A percentile compares a stretch with the other conserved stretches of the same genome.
phyloP scores from a whole-genome alignment of 2,888 invertebrate genomes.

The Patella pellucida region DNA sequence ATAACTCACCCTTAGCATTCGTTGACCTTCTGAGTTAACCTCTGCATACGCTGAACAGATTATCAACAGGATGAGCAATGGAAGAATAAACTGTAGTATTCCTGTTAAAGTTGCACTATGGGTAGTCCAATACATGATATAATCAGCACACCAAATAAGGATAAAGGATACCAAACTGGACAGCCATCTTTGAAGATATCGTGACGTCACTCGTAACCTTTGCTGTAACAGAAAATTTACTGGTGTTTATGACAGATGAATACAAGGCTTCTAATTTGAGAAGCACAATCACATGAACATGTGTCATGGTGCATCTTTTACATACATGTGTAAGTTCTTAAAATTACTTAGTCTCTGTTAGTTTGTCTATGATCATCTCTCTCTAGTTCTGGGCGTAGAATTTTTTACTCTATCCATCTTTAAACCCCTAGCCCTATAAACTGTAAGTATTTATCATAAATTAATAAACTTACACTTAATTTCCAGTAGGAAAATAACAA shows the following conservation, averaged over 20 bases:
- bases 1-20: slow-evolving; percentile 66
- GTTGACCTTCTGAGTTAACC: slow-evolving; percentile 71
- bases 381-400: too few relatives aligned
- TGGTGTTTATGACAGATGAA: too few relatives aligned
- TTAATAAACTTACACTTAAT: slow-evolving; percentile 61
- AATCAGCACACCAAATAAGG: slow-evolving; percentile 67
- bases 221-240: slow-evolving; percentile 51
- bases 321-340: too few relatives aligned
- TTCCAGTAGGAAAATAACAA: slow-evolving; percentile 71
- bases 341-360: too few relatives aligned
- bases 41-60: slow-evolving; percentile 72
- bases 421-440: too few relatives aligned
- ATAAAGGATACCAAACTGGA: slow-evolving; percentile 69
- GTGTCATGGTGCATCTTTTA: not conserved
- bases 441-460: too few relatives aligned
- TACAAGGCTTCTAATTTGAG: too few relatives aligned
- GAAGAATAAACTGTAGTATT: slow-evolving; percentile 68
- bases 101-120: slow-evolving; percentile 64
- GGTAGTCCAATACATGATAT: slow-evolving; percentile 70
- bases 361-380: too few relatives aligned
- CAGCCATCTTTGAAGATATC: slow-evolving; percentile 71
- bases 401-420: too few relatives aligned
- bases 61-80: slow-evolving; percentile 68
- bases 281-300: too few relatives aligned
- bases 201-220: slow-evolving; percentile 67